Conservation (phyloP, 2,113 vertebrate genomes). For the Vombatus ursinus region DNA sequence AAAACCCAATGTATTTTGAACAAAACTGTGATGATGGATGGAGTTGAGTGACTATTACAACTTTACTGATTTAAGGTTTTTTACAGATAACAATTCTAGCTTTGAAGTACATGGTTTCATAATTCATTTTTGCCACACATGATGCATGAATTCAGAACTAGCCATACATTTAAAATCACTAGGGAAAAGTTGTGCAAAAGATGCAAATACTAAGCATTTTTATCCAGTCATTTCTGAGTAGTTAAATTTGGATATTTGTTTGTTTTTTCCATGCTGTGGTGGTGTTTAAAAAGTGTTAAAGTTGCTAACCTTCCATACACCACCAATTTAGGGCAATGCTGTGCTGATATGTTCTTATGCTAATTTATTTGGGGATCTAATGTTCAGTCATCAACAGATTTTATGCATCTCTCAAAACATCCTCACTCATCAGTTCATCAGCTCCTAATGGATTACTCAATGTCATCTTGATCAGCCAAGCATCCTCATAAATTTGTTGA, state of each 20-base stretch:
- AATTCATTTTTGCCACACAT: background rate
- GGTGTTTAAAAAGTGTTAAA: background rate
- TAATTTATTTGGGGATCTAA: constrained; percentile 72
- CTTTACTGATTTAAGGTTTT: constrained; percentile 27
- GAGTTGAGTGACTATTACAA: background rate
- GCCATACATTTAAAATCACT: background rate
- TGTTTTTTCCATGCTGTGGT: background rate
- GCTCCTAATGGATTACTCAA: constrained; percentile 90
- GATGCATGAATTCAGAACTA: background rate
- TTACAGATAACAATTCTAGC: background rate
- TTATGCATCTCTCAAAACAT: constrained; percentile 90
- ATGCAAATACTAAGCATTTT: background rate
- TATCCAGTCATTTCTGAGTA: background rate
- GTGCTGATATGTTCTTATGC: constrained; percentile 54
- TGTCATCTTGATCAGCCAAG: constrained; percentile 96
- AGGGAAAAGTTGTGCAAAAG: background rate
- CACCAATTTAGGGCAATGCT: constrained; percentile 73
- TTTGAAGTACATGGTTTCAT: background rate
- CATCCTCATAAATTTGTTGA: constrained; percentile 95
- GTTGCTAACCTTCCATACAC: background rate
- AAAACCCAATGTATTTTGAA: background rate
- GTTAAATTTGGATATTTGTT: constrained; percentile 3
- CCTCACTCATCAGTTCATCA: constrained; percentile 91
- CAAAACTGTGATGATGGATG: background rate
- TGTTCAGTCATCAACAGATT: constrained; percentile 90